Base-by-base conservation (phyloP, 2,797 vertebrate species). In the Tenualosa ilisha region DNA sequence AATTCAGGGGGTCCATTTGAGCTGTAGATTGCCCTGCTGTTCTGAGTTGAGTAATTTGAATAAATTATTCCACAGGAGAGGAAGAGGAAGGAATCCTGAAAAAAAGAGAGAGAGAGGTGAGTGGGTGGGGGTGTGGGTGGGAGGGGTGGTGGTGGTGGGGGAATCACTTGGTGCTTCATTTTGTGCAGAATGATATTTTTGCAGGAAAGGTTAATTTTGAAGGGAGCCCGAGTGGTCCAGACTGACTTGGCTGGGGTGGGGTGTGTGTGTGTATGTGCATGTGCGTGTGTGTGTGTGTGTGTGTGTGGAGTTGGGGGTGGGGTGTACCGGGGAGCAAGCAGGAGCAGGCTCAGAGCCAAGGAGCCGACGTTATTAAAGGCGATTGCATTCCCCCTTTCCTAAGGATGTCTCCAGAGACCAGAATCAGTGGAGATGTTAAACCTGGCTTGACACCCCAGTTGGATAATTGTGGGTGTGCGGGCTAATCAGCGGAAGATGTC, bases 381-480 rank as follows among this genome's bases (percentile, higher is more conserved):
- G 97, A 99, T 98, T 98, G 98, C 97, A 98, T 98, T 99, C 98
- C 97, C 97, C 65, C 54, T 56, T 99, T 85, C 86, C 96, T 95
- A 94, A 96, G 96, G 97, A 98, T 97, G 97, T 99, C 98, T 99
- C 98, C 96, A 97, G 98, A 98, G 98, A 98, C 97, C 96, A 96
- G 98, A 99, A 99, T 99, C 98, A 99, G 98, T 99, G 98, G 98
- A 99, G 98, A 99, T 99, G 98, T 99, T 99, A 99, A 99, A 99
- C 97, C 98, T 99, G 98, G 98, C 98, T 98, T 99, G 98, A 99
- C 98, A 99, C 98, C 97, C 98, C 97, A 98, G 97, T 98, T 99
- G 98, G 98, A 99, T 99, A 99, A 99, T 99, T 99, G 98, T 99
- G 98, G 98, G 98, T 99, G 97, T 98, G 98, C 97, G 97, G 98